Conservation (phyloP, 2,888 invertebrate species). For the Caenorhabditis sp. region DNA sequence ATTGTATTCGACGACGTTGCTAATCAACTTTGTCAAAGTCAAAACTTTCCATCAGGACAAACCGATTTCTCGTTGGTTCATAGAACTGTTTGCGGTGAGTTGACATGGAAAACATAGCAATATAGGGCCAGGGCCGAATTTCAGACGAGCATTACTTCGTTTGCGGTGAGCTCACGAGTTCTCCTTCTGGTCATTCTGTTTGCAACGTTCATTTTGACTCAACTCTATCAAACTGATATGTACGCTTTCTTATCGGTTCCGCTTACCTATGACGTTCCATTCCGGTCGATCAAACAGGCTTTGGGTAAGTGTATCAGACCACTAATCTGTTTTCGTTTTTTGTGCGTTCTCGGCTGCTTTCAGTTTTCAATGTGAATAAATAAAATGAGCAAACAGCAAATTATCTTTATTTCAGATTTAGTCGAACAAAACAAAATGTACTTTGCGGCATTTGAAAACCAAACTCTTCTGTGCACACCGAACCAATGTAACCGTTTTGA, state of each 20-base stretch:
- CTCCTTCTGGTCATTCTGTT: slow-evolving; percentile 48
- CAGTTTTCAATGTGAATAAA: neutral
- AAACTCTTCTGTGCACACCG: slow-evolving; percentile 51
- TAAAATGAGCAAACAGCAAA: too few species aligned
- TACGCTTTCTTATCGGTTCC: slow-evolving; percentile 64
- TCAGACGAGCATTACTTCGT: slow-evolving; percentile 33
- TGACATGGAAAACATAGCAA: neutral
- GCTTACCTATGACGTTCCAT: slow-evolving; percentile 61
- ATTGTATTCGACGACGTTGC: slow-evolving; percentile 10
- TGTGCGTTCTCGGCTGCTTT: neutral
- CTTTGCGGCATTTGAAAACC: slow-evolving; percentile 57
- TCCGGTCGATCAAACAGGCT: slow-evolving; percentile 54
- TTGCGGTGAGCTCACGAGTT: slow-evolving; percentile 26
- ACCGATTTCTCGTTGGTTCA: slow-evolving; percentile 17
- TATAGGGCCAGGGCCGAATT: too few species aligned
- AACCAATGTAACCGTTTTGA: slow-evolving; percentile 44
- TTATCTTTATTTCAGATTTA: slow-evolving; percentile 48
- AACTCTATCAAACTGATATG: slow-evolving; percentile 65
- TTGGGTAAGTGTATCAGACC: too few species aligned
- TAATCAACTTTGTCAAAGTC: slow-evolving; percentile 44
- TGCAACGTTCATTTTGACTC: slow-evolving; percentile 52
- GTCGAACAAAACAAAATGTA: slow-evolving; percentile 55
- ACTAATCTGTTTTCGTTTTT: neutral
- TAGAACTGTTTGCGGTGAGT: slow-evolving; percentile 43
- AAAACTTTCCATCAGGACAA: slow-evolving; percentile 23